Evolutionary conservation across 1,140 invertebrate genomes (phyloP), one percentile per base, ranked within the genome.

Genomic region (Penaeus vannamei): DNA sequence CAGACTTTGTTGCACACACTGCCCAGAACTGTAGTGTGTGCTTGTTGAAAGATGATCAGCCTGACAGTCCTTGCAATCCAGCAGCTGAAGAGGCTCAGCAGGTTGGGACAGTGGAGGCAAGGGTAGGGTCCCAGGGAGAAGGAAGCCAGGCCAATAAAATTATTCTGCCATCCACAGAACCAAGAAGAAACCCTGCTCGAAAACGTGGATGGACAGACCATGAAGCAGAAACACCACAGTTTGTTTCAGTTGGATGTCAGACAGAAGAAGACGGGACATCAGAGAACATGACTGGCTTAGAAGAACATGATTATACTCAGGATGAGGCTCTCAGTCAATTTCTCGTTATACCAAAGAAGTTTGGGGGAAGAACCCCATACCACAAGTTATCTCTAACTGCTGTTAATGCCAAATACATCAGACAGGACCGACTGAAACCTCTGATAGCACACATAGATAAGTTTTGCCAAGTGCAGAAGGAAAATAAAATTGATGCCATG

Each of bases 251-350:
- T 60, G 81, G 81, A n/a, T 77, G 26, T 59, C 87, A 89, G 72
- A 89, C 82, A 59, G 72, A 84, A 42, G 12, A 61, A 26, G 22
- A 32, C 42, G 29, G 3, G 5, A 53, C 23, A 20, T 42, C 42
- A 59, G 87, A 89, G 23, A 59, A 36, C 53, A 79, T 64, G n/a
- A 79, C 82, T 26, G 87, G 82, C 60, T 64, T 89, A 26, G 82
- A 89, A 62, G 87, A 89, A 66, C 87, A 89, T 32, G 87, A 89
- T 79, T 89, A 89, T 64, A 84, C 82, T 23, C 82, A 89, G 69
- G 87, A 84, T 26, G 87, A 89, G 29, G 23, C 82, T 29, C 59
- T 80, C 12, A 46, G 59, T 22, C 87, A 89, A 59, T 89, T 79
- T 42, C 60, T 79, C 32, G 62, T 85, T 5, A 76, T 89, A 60